Conservation (phyloP, 92 coral and sea anemone genomes). For the Epizoanthus fatuus region DNA sequence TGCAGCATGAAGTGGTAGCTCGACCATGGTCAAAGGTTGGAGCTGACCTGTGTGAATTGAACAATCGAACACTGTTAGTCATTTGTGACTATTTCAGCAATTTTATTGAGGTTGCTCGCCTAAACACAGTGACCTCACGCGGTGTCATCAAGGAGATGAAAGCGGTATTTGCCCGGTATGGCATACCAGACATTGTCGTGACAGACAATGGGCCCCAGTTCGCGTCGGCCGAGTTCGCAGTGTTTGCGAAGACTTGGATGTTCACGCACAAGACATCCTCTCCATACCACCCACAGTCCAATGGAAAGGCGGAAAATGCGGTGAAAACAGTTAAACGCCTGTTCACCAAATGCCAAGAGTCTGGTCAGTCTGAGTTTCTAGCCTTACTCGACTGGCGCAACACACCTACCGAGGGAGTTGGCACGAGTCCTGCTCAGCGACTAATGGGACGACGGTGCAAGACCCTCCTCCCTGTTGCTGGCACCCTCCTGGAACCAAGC, state of each 20-base stretch:
- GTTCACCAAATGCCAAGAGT: constrained; percentile 48
- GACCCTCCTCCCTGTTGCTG: constrained; percentile 56
- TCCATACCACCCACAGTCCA: constrained; percentile 21
- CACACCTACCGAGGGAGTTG: constrained; percentile 55
- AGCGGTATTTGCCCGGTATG: constrained; percentile 46
- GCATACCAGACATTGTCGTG: constrained; percentile 49
- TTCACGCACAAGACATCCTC: constrained; percentile 45
- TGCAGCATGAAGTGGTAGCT: constrained; percentile 51
- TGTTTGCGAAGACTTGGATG: constrained; percentile 37
- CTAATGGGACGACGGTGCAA: constrained; percentile 53
- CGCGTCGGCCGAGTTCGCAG: constrained; percentile 51
- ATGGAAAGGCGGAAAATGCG: constrained; percentile 44
- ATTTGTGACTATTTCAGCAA: constrained; percentile 50
- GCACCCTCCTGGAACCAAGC: constrained; percentile 46
- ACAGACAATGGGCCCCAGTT: no score
- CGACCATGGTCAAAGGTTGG: constrained; percentile 53
- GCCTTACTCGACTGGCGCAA: constrained; percentile 44
- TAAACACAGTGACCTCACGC: constrained; percentile 22
- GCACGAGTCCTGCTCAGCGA: constrained; percentile 62
- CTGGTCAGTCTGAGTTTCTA: constrained; percentile 48
- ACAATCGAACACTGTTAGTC: constrained; percentile 54
- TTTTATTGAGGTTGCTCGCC: constrained; percentile 44
- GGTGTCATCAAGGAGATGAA: constrained; percentile 59
- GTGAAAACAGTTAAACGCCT: constrained; percentile 35
- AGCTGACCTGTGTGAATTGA: constrained; percentile 48